Conservation (phyloP, 2,797 vertebrate species). For the Rhinella marina region DNA sequence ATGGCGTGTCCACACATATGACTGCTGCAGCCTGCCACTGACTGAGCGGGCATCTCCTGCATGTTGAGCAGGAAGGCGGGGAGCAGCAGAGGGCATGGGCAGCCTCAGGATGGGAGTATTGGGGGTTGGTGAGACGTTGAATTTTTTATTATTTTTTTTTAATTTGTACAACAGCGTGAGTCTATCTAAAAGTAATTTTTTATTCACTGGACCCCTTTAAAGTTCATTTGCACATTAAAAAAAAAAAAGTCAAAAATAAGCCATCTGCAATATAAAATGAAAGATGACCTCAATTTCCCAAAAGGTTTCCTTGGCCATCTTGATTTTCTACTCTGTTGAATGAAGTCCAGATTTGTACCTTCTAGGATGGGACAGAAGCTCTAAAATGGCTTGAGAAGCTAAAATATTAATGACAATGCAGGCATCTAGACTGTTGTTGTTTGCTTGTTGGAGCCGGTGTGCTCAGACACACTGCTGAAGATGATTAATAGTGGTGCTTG, state of each 20-base stretch:
- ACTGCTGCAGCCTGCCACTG: too few species aligned
- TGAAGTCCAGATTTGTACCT: slow-evolving; percentile 4
- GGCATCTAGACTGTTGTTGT: slow-evolving; percentile 27
- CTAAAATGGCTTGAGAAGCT: slow-evolving; percentile 7
- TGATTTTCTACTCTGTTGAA: slow-evolving; percentile 20
- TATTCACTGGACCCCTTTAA: too few species aligned
- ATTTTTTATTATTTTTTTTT: too few species aligned
- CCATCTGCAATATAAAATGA: background rate
- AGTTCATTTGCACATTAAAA: background rate
- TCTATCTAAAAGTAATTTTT: too few species aligned
- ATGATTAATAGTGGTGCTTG: slow-evolving; percentile 23
- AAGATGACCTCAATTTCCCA: background rate
- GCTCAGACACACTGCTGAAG: slow-evolving; percentile 30
- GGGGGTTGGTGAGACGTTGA: too few species aligned
- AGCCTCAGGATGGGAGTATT: too few species aligned
- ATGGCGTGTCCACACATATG: too few species aligned
- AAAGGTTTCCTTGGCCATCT: background rate
- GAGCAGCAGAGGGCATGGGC: too few species aligned
- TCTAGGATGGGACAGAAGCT: slow-evolving; percentile 17
- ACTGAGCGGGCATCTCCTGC: too few species aligned
- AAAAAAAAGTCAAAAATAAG: background rate
- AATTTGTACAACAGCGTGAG: too few species aligned
- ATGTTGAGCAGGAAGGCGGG: too few species aligned
- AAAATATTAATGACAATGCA: slow-evolving; percentile 16
- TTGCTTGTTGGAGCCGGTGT: slow-evolving; percentile 10